These are phyloP conservation scores for Alethe diademata DNA, from an alignment of 2,113 vertebrate species.

Conservation along the genomic window DNA sequence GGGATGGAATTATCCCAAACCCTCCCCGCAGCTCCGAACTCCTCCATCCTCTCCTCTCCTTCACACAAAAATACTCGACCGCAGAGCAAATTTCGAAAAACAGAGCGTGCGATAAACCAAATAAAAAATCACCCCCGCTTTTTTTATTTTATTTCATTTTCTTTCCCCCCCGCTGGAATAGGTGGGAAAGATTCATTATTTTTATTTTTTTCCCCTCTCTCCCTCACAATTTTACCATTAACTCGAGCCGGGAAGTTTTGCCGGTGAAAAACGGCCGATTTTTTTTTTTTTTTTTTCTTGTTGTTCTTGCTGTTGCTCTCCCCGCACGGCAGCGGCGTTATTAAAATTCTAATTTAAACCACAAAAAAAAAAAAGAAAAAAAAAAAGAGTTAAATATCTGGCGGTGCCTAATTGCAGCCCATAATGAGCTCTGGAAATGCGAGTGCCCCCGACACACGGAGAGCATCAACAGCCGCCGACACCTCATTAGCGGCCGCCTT, in stretches of 20 bases:
- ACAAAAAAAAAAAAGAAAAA: not conserved
- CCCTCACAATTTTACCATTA: not conserved
- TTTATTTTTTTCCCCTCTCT: not conserved
- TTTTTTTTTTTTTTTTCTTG: too few relatives aligned
- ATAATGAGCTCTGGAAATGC: constrained; percentile 83
- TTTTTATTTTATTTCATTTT: not conserved
- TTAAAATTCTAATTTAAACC: constrained; percentile 83
- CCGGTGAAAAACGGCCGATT: not conserved
- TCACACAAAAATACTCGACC: constrained; percentile 66
- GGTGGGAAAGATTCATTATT: not conserved
- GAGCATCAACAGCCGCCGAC: constrained; percentile 72
- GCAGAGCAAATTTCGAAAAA: constrained; percentile 73
- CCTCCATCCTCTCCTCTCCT: not conserved
- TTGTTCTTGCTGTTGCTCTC: not conserved
- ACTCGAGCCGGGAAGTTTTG: not conserved
- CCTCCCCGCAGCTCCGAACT: not conserved
- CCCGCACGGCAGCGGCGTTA: constrained; percentile 79
- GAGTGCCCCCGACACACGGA: constrained; percentile 78
- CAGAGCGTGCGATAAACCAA: constrained; percentile 72
- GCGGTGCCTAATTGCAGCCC: constrained; percentile 82
- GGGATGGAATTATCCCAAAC: not conserved
- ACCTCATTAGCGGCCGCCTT: constrained; percentile 81
- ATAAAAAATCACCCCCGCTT: constrained; percentile 68
- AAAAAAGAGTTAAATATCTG: constrained; percentile 83
- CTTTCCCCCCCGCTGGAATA: not conserved